Evolutionary conservation across 2,888 invertebrate species (phyloP).

Genomic region (Pinctada fucata): DNA sequence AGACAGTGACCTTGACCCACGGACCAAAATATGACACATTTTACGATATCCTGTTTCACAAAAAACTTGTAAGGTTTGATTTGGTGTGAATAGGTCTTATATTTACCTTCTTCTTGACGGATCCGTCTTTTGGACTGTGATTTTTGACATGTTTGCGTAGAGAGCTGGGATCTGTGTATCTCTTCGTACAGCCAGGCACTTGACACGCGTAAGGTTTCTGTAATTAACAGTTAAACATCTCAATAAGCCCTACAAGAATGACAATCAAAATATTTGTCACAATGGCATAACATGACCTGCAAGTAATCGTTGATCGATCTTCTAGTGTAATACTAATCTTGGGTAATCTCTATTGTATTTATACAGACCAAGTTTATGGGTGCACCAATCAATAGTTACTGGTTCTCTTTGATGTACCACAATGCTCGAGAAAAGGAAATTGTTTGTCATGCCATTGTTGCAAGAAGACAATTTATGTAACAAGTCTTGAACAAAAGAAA

Average conservation of each 20-base stretch:
- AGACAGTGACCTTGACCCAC: too few species aligned
- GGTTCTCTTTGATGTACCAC: too few species aligned
- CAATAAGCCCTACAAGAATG: not conserved
- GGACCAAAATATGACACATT: too few species aligned
- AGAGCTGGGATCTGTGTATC: slow-evolving; percentile 98
- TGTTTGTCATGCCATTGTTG: too few species aligned
- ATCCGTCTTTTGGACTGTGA: slow-evolving; percentile 70
- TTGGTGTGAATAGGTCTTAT: too few species aligned
- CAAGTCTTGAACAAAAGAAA: too few species aligned
- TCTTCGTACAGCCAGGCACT: slow-evolving; percentile 96
- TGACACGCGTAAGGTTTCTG: slow-evolving; percentile 99
- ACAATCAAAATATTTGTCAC: not conserved
- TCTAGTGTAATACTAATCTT: not conserved
- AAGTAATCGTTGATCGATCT: not conserved
- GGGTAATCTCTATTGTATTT: not conserved
- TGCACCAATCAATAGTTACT: not conserved
- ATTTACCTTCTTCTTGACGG: slow-evolving; percentile 67
- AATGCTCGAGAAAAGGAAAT: too few species aligned
- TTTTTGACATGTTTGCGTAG: slow-evolving; percentile 98
- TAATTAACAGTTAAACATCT: slow-evolving; percentile 61
- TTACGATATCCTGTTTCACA: too few species aligned
- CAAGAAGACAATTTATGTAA: too few species aligned
- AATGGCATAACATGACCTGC: not conserved
- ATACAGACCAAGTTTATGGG: not conserved
- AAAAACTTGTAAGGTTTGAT: too few species aligned